A percentile compares a stretch with the other conserved stretches of the same genome.
Conservation (phyloP, 2,113 vertebrate genomes). For the Fulmarus glacialis region DNA sequence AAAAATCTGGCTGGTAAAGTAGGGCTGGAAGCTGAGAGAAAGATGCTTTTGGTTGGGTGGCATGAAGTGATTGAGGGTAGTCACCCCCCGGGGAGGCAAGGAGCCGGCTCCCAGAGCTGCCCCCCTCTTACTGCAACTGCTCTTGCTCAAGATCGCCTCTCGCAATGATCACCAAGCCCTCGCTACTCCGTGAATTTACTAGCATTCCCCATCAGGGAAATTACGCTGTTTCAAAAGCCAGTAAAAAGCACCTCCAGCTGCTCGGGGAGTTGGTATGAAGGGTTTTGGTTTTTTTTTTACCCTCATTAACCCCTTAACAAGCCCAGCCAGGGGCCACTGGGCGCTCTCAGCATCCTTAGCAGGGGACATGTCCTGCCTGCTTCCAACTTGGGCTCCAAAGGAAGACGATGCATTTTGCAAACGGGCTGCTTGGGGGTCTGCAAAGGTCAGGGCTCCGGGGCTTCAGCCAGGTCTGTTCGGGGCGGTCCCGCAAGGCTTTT, state of each 20-base stretch:
- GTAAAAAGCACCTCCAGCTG: background rate
- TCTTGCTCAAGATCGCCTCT: too few relatives aligned
- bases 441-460: background rate
- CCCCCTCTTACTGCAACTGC: rapidly evolving
- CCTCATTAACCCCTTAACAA: background rate
- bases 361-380: background rate
- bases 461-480: background rate
- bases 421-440: background rate
- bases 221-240: background rate
- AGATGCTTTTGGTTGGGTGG: background rate
- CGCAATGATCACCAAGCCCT: rapidly evolving
- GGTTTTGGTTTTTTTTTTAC: too few relatives aligned
- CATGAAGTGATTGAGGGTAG: rapidly evolving
- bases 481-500: background rate
- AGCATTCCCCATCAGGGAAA: background rate
- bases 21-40: background rate
- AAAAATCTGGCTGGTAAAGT: background rate
- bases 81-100: background rate
- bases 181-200: too few relatives aligned
- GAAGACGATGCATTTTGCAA: rapidly evolving
- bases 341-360: background rate
- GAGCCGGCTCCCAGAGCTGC: background rate
- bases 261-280: background rate
- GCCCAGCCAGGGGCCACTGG: background rate
- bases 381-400: background rate